Evolutionary conservation across 2,113 vertebrate genomes (phyloP).

Genomic region (Platysternon megacephalum): DNA sequence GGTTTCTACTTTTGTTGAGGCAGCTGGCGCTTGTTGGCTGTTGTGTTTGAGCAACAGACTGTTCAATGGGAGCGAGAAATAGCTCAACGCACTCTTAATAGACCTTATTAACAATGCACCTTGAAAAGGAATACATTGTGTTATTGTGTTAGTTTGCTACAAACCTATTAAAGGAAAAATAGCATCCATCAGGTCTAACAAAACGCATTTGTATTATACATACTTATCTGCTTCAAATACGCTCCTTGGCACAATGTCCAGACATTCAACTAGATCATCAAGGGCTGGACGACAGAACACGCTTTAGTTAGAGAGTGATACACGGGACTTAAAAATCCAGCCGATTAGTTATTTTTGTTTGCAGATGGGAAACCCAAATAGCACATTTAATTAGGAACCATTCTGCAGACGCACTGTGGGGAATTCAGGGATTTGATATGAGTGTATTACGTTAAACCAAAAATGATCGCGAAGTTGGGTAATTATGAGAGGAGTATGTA

Average conservation of each 20-base stretch:
- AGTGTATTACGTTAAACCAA: neutral
- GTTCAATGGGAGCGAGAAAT: slow-evolving; percentile 50
- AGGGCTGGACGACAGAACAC: slow-evolving; percentile 50
- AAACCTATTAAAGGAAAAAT: slow-evolving; percentile 71
- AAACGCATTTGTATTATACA: slow-evolving; percentile 70
- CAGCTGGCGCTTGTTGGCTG: slow-evolving; percentile 67
- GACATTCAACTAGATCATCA: slow-evolving; percentile 69
- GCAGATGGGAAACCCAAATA: slow-evolving; percentile 17
- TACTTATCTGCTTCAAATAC: slow-evolving; percentile 75
- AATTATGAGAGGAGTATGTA: neutral
- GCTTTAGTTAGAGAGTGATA: slow-evolving; percentile 62
- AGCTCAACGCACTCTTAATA: slow-evolving; percentile 50
- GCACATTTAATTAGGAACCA: neutral
- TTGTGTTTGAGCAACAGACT: slow-evolving; percentile 73
- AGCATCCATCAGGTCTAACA: slow-evolving; percentile 76
- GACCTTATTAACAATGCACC: slow-evolving; percentile 58
- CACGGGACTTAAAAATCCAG: slow-evolving; percentile 33
- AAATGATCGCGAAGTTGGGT: neutral
- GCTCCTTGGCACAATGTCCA: slow-evolving; percentile 69
- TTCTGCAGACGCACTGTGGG: neutral
- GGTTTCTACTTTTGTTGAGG: slow-evolving; percentile 63
- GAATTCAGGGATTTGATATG: neutral
- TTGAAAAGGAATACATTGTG: slow-evolving; percentile 54
- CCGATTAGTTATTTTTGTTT: slow-evolving; percentile 32
- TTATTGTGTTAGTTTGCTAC: slow-evolving; percentile 48